These are phyloP conservation scores for Sminthurides bifidus DNA, from an alignment of 1,140 invertebrate genomes.

Conservation along the genomic window DNA sequence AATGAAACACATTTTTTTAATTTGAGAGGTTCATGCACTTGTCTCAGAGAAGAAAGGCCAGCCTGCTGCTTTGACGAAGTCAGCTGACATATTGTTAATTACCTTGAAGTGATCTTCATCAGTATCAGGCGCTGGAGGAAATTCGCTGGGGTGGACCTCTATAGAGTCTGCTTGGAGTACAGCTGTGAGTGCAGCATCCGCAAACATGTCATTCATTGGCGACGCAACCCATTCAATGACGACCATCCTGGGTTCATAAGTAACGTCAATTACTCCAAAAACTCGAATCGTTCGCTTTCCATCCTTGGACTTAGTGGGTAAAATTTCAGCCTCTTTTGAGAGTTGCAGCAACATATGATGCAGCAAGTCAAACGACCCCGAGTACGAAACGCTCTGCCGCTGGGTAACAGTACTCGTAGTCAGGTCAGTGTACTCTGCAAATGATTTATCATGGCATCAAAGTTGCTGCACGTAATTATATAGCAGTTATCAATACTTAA, in stretches of 20 bases:
- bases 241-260: constrained; percentile 69
- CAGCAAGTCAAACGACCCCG: constrained; percentile 62
- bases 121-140: constrained; percentile 51
- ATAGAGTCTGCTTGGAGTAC: constrained; percentile 60
- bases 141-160: constrained; percentile 45
- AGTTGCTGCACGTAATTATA: no score
- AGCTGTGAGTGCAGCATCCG: constrained; percentile 80
- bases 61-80: neutral
- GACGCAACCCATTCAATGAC: constrained; percentile 87
- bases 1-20: neutral
- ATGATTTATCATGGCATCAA: no score
- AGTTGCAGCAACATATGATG: constrained; percentile 71
- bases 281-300: constrained; percentile 61
- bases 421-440: constrained; percentile 86
- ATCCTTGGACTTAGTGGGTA: constrained; percentile 49
- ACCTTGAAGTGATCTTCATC: constrained; percentile 77
- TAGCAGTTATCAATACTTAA: no score
- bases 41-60: neutral
- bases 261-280: constrained; percentile 61
- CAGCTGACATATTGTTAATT: constrained; percentile 3
- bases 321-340: constrained; percentile 61
- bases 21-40: neutral
- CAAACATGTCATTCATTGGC: constrained; percentile 95
- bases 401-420: constrained; percentile 84
- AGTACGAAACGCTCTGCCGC: constrained; percentile 75